Evolutionary conservation across 2,113 vertebrate genomes (phyloP), one percentile per base, ranked within the genome.

Genomic region (Cottus gobio): DNA sequence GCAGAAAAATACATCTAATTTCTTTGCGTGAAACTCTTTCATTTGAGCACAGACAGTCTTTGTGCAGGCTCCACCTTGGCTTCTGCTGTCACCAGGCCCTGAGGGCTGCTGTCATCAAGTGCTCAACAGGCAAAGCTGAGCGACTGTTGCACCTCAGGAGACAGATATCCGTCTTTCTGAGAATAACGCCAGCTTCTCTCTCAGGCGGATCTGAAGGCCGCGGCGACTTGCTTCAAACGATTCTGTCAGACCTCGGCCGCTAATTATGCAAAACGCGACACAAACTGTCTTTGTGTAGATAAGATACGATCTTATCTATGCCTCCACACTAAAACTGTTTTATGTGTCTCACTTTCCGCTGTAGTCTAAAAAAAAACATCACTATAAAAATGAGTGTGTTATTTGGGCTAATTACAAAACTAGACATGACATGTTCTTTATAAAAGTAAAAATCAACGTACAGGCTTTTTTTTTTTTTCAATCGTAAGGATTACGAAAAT

Each of bases 101-200:
- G 60, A 86, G 70, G 85, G 72, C 64, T 15, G 58, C 71, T 80
- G 81, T 85, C 85, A 85, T 77, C 34, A 64, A 18, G 36, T 61
- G 62, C 66, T 86, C 28, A 75, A 71, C 68, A 58, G 44, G 44
- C 16, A 6, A 24, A 54, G 30, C 44, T 16, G 46, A 79, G 54
- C 75, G 37, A 71, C 85, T 77, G 90, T 88, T 91, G 46, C 82
- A 76, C 78, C 79, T 77, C 63, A 48, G 84, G 70, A 80, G 69
- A 62, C 67, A 89, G 69, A 85, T 78, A 77, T 66, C n/a, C 67
- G 61, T 77, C 60, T n/a, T 22, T n/a, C 4, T 20, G 31, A 67
- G 52, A 36, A 60, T 30, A 61, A 83, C 76, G 56, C 12, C 46
- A 39, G 57, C 16, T n/a, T 82, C 74, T 15, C 65, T 13, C 16